Evolutionary conservation across 2,113 vertebrate species (phyloP), one percentile per base, ranked within the genome.

Genomic region (Pelecanoides urinatrix): DNA sequence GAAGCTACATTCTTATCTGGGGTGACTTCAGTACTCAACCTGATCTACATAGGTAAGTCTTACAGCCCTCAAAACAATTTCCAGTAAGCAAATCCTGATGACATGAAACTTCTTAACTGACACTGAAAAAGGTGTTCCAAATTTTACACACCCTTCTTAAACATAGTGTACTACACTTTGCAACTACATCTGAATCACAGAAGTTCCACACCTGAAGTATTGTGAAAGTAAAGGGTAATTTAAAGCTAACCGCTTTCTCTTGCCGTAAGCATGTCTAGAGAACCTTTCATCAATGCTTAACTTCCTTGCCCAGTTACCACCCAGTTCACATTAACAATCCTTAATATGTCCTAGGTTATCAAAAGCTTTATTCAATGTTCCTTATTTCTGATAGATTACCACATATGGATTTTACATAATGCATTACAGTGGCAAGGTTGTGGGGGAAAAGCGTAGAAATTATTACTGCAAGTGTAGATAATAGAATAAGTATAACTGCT

Each of bases 131-230:
- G 49, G 30, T 1, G 20, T 70, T 85, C 76, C 71, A 62, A 7
- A 62, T 70, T 87, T 95, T 82, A 94, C 92, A 96, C 80, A 36
- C 92, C 92, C 89, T 90, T 85, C 67, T 87, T 93, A 94, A 97
- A 61, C 67, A 90, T 0, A 86, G 85, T 81, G 70, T 88, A 16
- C 66, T n/a, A 32, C 55, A 30, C 17, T 16, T 36, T 58, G 68
- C 20, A 59, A 30, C 76, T 76, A 78, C 74, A 29, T 40, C 34
- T 94, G 83, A 91, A 59, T 92, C 94, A 95, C 52, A 13, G 1
- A 42, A n/a, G 72, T 47, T 58, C 58, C 58, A 49, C 82, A 55
- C 92, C 88, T 94, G 88, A 73, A 59, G 61, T 80, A 47, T 92
- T 93, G 94, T 70, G 88, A 83, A 92, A 92, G 88, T 27, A 6